Conservation (phyloP, 2,888 invertebrate species). For the Rhagonycha fulva region DNA sequence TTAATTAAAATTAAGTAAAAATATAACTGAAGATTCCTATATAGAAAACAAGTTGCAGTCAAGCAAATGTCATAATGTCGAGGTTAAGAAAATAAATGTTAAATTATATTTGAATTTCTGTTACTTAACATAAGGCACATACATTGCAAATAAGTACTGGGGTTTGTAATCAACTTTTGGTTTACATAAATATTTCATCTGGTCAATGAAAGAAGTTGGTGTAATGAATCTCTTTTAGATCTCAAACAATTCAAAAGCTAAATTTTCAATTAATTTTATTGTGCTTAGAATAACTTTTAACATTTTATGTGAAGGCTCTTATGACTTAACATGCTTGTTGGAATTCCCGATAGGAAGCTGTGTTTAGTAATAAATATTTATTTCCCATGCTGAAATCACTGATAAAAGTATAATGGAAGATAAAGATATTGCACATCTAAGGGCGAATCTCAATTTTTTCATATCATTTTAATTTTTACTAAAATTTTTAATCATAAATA, state of each 20-base stretch:
- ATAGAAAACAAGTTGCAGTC: not conserved
- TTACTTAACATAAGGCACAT: not conserved
- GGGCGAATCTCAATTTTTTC: not conserved
- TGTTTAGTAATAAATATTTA: no score
- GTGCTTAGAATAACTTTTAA: not conserved
- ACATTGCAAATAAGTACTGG: not conserved
- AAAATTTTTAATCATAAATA: not conserved
- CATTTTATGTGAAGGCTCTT: not conserved
- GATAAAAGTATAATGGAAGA: no score
- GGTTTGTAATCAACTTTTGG: not conserved
- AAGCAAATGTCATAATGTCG: not conserved
- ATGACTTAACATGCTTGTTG: not conserved
- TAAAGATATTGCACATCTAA: no score
- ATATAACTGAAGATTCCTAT: not conserved
- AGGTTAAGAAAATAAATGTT: not conserved
- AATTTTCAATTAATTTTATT: not conserved
- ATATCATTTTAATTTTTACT: no score
- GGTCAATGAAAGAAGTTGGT: not conserved
- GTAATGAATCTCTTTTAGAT: not conserved
- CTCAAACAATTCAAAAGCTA: not conserved
- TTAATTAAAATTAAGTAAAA: not conserved
- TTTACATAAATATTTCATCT: not conserved
- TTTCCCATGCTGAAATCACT: no score
- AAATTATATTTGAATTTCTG: not conserved
- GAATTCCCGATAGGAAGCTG: not conserved